Conservation (phyloP, 2,797 vertebrate species). For the Malurus leucopterus region DNA sequence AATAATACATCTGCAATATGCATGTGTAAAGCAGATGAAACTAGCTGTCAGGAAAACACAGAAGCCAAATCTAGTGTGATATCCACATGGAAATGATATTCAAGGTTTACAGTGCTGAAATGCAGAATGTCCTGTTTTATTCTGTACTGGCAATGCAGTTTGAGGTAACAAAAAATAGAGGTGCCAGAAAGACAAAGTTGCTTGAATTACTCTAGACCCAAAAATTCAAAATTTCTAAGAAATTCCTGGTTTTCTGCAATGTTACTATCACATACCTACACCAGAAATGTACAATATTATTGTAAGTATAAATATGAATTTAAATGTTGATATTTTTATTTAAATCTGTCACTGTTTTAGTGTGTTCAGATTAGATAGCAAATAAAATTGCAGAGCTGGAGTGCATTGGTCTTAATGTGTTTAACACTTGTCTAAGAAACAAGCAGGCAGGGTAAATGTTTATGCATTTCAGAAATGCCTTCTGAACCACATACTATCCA, state of each 20-base stretch:
- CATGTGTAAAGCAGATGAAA: not conserved
- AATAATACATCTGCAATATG: not conserved
- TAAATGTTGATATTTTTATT: not conserved
- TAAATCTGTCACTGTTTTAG: not conserved
- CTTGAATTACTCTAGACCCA: not conserved
- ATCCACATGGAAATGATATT: not conserved
- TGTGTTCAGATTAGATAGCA: slow-evolving; percentile 1
- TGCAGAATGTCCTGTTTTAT: not conserved
- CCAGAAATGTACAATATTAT: not conserved
- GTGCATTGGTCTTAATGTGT: slow-evolving; percentile 2
- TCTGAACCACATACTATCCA: slow-evolving; percentile 24
- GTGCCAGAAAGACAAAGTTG: not conserved
- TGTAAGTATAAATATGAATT: not conserved
- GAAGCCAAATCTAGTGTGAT: not conserved
- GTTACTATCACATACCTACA: not conserved
- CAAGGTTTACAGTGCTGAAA: not conserved
- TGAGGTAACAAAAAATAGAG: not conserved
- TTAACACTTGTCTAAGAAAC: slow-evolving; percentile 33
- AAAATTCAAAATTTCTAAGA: not conserved
- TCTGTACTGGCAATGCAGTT: not conserved
- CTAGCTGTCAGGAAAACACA: not conserved
- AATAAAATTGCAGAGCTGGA: slow-evolving; percentile 11
- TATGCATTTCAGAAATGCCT: slow-evolving; percentile 69
- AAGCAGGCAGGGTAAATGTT: slow-evolving; percentile 54
- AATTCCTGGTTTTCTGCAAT: not conserved